These are phyloP conservation scores for Delichon dasypus DNA, from an alignment of 2,797 vertebrate species.

Conservation along the genomic window DNA sequence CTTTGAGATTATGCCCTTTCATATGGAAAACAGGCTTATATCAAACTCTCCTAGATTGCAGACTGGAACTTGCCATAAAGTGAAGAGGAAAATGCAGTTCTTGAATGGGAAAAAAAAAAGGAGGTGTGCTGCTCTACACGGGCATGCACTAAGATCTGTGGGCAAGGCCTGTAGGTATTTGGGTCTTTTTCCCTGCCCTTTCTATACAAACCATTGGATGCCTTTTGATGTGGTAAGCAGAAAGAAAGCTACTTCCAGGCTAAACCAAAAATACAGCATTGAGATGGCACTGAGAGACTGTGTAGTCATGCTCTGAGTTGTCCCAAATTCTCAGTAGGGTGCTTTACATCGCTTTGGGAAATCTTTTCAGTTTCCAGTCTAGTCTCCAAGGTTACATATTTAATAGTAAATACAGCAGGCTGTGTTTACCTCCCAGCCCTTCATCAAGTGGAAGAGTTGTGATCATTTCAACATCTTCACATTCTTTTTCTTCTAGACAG, in stretches of 20 bases:
- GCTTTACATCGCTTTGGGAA: not conserved
- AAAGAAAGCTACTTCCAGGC: not conserved
- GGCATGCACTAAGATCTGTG: not conserved
- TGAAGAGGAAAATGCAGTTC: not conserved
- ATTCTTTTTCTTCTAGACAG: not conserved
- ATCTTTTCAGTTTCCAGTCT: not conserved
- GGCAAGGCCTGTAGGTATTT: not conserved
- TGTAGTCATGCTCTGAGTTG: not conserved
- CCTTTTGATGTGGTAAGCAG: not conserved
- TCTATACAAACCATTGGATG: not conserved
- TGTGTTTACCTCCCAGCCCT: not conserved
- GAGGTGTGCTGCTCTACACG: not conserved
- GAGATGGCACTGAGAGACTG: not conserved
- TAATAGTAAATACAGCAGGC: not conserved
- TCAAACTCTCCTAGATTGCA: not conserved
- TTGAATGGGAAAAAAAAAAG: not conserved
- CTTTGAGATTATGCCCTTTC: not conserved
- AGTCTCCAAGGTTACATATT: not conserved
- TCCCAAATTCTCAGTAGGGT: not conserved
- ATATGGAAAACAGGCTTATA: not conserved
- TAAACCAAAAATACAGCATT: not conserved
- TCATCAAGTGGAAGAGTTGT: fast-evolving
- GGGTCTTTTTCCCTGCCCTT: not conserved
- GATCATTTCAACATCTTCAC: not conserved
- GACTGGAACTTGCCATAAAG: not conserved